These are phyloP conservation scores for Leptestheria dahalacensis DNA, from an alignment of 1,140 invertebrate species.

Conservation along the genomic window DNA sequence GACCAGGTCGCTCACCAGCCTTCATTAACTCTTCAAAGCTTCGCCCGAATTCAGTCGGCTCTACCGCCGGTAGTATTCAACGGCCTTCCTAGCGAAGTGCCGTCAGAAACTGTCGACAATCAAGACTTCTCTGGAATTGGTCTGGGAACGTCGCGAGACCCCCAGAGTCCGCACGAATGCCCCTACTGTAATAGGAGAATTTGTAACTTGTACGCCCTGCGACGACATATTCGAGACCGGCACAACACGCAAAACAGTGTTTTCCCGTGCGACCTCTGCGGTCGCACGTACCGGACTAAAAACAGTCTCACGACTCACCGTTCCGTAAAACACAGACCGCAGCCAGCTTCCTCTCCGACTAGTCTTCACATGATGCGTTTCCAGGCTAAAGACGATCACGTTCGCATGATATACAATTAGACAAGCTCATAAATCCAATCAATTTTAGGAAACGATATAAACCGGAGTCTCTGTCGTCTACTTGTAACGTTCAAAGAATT, in stretches of 20 bases:
- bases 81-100: neutral
- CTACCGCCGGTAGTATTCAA: neutral
- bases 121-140: neutral
- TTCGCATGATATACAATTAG: neutral
- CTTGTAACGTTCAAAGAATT: too few species aligned
- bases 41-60: neutral
- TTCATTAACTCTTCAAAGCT: neutral
- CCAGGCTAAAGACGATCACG: neutral
- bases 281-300: neutral
- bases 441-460: too few species aligned
- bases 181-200: neutral
- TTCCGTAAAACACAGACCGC: neutral
- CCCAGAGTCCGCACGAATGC: neutral
- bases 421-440: too few species aligned
- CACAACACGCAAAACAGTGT: neutral
- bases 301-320: slow-evolving; percentile 7
- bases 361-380: neutral
- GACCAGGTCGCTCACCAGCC: neutral
- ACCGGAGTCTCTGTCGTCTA: too few species aligned
- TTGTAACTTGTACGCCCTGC: neutral
- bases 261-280: slow-evolving; percentile 4
- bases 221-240: slow-evolving; percentile 9
- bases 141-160: neutral
- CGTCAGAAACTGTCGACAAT: neutral
- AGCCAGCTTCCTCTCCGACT: neutral